Conservation (phyloP, 2,888 invertebrate genomes). For the Latrodectus elegans region DNA sequence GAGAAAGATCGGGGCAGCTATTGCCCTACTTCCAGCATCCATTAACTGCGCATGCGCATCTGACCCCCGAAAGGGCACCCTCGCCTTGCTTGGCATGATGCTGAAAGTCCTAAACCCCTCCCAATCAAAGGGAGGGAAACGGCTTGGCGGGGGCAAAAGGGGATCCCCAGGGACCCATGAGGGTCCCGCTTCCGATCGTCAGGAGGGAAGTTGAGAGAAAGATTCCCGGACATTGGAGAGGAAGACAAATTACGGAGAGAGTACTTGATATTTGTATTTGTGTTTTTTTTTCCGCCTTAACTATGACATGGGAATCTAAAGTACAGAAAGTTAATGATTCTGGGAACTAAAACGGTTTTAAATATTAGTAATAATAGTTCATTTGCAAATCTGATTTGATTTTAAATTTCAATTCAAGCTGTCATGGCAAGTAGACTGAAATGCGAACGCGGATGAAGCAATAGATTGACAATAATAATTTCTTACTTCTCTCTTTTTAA, state of each 20-base stretch:
- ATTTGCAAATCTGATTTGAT: too few species aligned
- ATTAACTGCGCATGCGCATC: conserved; percentile 49
- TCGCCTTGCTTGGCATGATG: conserved; percentile 21
- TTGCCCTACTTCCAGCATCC: conserved; percentile 64
- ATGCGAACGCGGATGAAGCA: too few species aligned
- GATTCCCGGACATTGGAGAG: not conserved
- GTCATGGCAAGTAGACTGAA: too few species aligned
- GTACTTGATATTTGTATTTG: not conserved
- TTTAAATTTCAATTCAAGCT: too few species aligned
- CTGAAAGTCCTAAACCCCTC: not conserved
- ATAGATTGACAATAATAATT: too few species aligned
- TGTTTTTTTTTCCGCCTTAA: too few species aligned
- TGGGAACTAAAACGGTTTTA: too few species aligned
- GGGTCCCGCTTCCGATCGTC: conserved; percentile 20
- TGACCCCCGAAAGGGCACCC: conserved; percentile 53
- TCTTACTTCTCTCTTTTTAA: too few species aligned
- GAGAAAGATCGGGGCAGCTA: conserved; percentile 34
- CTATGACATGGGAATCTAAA: too few species aligned
- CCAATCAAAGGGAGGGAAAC: not conserved
- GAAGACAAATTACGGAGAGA: not conserved
- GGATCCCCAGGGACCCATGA: conserved; percentile 25
- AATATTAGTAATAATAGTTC: too few species aligned
- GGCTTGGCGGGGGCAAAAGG: not conserved
- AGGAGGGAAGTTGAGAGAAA: not conserved
- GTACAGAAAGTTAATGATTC: too few species aligned